phyloP scores from a whole-genome alignment of 2,888 invertebrate genomes.

The Netelia inedita region DNA sequence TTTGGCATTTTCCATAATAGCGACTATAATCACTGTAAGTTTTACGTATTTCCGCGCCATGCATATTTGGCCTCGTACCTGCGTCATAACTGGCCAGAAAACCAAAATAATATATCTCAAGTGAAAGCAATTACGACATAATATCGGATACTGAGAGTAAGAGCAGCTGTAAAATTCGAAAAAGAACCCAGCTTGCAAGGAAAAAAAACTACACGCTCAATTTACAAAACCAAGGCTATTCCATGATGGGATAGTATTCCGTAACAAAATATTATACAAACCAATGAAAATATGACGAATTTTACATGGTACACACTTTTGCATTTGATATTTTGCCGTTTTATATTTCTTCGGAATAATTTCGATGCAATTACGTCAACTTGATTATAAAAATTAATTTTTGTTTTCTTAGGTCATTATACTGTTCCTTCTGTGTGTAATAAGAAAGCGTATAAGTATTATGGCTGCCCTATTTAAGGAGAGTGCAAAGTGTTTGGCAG shows the following conservation, averaged over 20 bases:
- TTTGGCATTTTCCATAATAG: slow-evolving; percentile 93
- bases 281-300: background rate
- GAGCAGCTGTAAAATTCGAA: too few species aligned
- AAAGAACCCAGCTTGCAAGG: too few species aligned
- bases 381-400: slow-evolving; percentile 34
- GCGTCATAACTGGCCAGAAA: too few species aligned
- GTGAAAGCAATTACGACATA: too few species aligned
- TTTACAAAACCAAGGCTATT: too few species aligned
- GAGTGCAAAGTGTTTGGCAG: slow-evolving; percentile 94
- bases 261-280: background rate
- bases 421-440: slow-evolving; percentile 90
- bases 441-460: slow-evolving; percentile 93
- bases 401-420: slow-evolving; percentile 88
- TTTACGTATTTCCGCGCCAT: slow-evolving; percentile 1
- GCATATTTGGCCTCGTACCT: background rate
- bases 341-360: background rate
- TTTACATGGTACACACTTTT: too few species aligned
- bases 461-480: slow-evolving; percentile 95
- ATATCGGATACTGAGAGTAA: slow-evolving; percentile 8
- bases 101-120: too few species aligned
- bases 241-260: too few species aligned
- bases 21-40: slow-evolving; percentile 94
- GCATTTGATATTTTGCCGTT: slow-evolving; percentile 2
- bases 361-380: too few species aligned
- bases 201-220: too few species aligned